Evolutionary conservation across 1,140 invertebrate genomes (phyloP).

Genomic region (Proales similis): DNA sequence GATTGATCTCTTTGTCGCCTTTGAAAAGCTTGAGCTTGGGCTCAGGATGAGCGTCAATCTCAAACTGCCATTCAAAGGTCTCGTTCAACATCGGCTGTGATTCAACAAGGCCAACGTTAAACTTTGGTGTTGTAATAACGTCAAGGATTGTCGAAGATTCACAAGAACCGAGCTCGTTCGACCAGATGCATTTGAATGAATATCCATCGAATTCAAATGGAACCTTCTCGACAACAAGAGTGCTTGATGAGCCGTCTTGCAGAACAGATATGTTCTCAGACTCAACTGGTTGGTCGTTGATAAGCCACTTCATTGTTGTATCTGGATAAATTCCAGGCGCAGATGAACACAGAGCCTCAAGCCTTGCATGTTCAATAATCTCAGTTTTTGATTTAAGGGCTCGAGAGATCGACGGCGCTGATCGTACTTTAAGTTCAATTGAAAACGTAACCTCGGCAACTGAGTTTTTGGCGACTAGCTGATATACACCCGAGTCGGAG

Average conservation of each 20-base stretch:
- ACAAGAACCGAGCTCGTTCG: constrained; percentile 20
- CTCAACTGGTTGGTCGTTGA: constrained; percentile 10
- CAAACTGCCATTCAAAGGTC: constrained; percentile 6
- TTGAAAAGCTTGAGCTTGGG: constrained; percentile 30
- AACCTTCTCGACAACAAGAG: constrained; percentile 11
- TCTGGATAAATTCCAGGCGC: constrained; percentile 32
- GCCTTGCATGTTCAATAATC: constrained; percentile 6
- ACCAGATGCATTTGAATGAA: constrained; percentile 11
- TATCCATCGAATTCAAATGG: background rate
- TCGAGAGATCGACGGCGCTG: constrained; percentile 16
- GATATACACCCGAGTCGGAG: constrained; percentile 30
- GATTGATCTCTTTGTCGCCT: constrained; percentile 22
- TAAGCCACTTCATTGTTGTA: constrained; percentile 30
- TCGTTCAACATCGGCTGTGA: constrained; percentile 7
- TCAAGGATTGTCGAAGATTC: constrained; percentile 10
- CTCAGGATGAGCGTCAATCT: constrained; percentile 15
- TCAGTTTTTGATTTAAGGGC: constrained; percentile 21
- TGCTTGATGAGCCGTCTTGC: background rate
- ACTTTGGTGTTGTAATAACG: constrained; percentile 13
- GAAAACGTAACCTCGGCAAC: background rate
- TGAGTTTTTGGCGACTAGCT: background rate
- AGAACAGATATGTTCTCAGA: constrained; percentile 1
- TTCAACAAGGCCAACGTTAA: background rate
- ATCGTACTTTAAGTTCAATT: constrained; percentile 16
- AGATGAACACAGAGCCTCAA: constrained; percentile 1